Evolutionary conservation across 2,797 vertebrate genomes (phyloP), one percentile per base, ranked within the genome.

Genomic region (Craterocephalus amniculus): DNA sequence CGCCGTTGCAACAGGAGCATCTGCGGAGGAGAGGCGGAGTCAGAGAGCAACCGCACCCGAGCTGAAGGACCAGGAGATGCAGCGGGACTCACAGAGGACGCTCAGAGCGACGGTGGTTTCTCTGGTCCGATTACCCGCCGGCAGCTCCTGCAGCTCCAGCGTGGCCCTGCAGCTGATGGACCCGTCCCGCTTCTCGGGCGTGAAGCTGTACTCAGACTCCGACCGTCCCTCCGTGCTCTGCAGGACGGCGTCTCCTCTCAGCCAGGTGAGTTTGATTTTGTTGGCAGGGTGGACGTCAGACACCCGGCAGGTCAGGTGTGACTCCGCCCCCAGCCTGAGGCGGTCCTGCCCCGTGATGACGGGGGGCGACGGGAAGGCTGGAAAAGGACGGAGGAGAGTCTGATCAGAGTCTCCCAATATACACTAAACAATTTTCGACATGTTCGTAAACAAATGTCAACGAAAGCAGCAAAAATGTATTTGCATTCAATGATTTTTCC

Each of bases 351-450:
- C 88, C 3, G 77, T 73, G 72, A 99, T 88, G 51, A 93, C 36
- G 0, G 96, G 96, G 74, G 91, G 89, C 7, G 89, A 94, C 22
- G 95, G 93, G 60, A 97, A 95, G 70, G 95, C 97, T 99, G 90
- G 32, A 70, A 22, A 22, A 51, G 45, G 36, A 74, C 2, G 59
- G 14, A 22, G 31, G 14, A 68, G 24, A 14, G 4, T 12, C 22
- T 0, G 22, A 11, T n/a, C n/a, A n/a, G 6, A 49, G 45, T 6
- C 20, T 45, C 36, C 5, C 4, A 38, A 32, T 7, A 32, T 32
- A 32, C 4, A 32, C 32, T 32, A 7, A 7, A 7, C 4, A 7
- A 4, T 7, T 32, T 7, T 32, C 7, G 32, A 32, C 32, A 7
- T 32, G 32, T 32, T 32, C 7, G 4, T 32, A 7, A 32, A 32